These are phyloP conservation scores for Palythoa heliodiscus DNA, from an alignment of 92 coral and sea anemone genomes.

Conservation along the genomic window DNA sequence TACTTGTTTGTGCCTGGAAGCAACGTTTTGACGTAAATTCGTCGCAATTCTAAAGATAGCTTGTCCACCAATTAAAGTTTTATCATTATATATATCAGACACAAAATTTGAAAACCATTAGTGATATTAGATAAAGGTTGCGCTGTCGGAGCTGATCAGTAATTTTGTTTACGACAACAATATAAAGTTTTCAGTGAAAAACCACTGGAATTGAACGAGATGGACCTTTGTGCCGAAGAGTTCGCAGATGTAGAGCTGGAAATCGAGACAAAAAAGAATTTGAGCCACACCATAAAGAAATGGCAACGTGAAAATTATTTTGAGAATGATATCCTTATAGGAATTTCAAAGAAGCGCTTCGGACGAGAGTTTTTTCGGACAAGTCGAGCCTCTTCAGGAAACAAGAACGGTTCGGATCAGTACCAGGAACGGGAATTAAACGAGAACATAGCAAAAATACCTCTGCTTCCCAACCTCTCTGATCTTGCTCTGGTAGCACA, in stretches of 20 bases:
- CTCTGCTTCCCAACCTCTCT: constrained; percentile 1
- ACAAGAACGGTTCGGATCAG: too few species aligned
- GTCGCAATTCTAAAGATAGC: not conserved
- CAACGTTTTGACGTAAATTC: not conserved
- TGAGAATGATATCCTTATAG: not conserved
- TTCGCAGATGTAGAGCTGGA: not conserved
- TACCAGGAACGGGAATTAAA: not conserved
- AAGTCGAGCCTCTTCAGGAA: too few species aligned
- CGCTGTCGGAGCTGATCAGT: too few species aligned
- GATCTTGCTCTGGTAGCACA: not conserved
- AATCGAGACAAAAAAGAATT: constrained; percentile 8
- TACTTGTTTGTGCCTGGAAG: not conserved
- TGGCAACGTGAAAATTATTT: constrained; percentile 29
- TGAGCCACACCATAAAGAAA: constrained; percentile 9
- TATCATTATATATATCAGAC: not conserved
- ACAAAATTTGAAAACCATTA: not conserved
- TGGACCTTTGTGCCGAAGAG: not conserved
- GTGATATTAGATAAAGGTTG: not conserved
- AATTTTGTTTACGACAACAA: not conserved
- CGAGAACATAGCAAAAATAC: not conserved
- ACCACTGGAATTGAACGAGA: too few species aligned
- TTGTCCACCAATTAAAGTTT: too few species aligned
- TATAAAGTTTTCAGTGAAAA: not conserved
- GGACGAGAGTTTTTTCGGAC: not conserved
- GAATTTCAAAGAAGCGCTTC: not conserved